These are phyloP conservation scores for Meliscaeva auricollis DNA, from an alignment of 2,888 invertebrate species.

Conservation along the genomic window DNA sequence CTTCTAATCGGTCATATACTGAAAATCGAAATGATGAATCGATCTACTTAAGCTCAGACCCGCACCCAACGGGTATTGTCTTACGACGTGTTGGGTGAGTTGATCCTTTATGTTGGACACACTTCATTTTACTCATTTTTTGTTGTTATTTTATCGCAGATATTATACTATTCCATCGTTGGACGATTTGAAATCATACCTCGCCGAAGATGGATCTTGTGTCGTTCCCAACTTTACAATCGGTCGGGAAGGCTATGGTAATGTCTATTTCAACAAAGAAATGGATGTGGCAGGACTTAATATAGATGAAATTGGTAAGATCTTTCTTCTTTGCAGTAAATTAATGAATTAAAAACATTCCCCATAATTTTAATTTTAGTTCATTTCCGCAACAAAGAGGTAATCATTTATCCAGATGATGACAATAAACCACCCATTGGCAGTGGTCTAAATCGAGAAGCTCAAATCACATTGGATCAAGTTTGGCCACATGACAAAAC, in stretches of 20 bases:
- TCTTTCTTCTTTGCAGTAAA: not conserved
- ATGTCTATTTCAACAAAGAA: constrained; percentile 93
- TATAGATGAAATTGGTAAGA: constrained; percentile 91
- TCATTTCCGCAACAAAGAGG: constrained; percentile 96
- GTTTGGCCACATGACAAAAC: constrained; percentile 96
- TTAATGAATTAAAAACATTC: not conserved
- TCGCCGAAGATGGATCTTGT: constrained; percentile 91
- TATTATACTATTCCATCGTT: constrained; percentile 96
- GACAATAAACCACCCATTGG: constrained; percentile 94
- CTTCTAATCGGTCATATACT: constrained; percentile 78
- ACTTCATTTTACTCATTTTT: not conserved
- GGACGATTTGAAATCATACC: constrained; percentile 90
- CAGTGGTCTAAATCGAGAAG: constrained; percentile 93
- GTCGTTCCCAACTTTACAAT: constrained; percentile 94
- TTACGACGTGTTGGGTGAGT: constrained; percentile 88
- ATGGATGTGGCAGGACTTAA: constrained; percentile 94
- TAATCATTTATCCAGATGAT: constrained; percentile 97
- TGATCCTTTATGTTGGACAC: not conserved
- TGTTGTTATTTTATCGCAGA: constrained; percentile 48
- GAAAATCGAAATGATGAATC: constrained; percentile 77
- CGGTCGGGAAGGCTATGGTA: constrained; percentile 95
- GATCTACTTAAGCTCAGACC: constrained; percentile 78
- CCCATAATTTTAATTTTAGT: constrained; percentile 85
- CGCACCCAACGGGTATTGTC: constrained; percentile 91
- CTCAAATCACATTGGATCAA: constrained; percentile 95